Conservation (phyloP, 2,888 invertebrate genomes). For the Leptinotarsa tumamoca region DNA sequence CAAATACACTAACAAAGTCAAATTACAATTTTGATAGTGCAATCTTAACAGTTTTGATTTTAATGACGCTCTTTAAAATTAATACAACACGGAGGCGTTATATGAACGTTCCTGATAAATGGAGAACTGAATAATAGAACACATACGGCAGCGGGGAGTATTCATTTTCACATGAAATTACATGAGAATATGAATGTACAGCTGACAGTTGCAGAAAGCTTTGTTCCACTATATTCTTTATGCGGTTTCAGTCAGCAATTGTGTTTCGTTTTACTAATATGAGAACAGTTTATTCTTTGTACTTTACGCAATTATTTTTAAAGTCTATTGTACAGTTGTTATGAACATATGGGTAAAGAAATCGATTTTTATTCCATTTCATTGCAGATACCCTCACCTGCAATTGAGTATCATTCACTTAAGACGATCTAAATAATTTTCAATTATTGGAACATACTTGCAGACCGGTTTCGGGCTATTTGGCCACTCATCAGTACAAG, state of each 20-base stretch:
- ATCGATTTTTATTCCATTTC: too few relatives aligned
- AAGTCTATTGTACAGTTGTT: too few relatives aligned
- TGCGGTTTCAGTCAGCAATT: background rate
- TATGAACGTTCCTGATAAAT: background rate
- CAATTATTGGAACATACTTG: too few relatives aligned
- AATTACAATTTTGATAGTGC: background rate
- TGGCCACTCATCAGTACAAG: too few relatives aligned
- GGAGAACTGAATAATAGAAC: background rate
- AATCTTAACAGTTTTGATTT: background rate
- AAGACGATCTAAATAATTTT: too few relatives aligned
- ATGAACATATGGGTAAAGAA: too few relatives aligned
- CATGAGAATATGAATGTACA: background rate
- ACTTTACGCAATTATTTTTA: background rate
- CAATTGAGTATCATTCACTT: too few relatives aligned
- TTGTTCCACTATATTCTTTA: conserved; percentile 1
- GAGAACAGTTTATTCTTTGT: background rate
- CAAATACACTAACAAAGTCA: background rate
- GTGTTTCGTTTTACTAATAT: background rate
- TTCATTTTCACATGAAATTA: conserved; percentile 5
- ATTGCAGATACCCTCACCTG: too few relatives aligned
- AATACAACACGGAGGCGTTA: background rate
- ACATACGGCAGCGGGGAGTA: background rate
- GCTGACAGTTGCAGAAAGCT: conserved; percentile 5
- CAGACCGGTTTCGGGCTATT: too few relatives aligned
- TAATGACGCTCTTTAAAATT: background rate